Evolutionary conservation across 2,888 invertebrate species (phyloP).

Genomic region (Orthosia incerta): DNA sequence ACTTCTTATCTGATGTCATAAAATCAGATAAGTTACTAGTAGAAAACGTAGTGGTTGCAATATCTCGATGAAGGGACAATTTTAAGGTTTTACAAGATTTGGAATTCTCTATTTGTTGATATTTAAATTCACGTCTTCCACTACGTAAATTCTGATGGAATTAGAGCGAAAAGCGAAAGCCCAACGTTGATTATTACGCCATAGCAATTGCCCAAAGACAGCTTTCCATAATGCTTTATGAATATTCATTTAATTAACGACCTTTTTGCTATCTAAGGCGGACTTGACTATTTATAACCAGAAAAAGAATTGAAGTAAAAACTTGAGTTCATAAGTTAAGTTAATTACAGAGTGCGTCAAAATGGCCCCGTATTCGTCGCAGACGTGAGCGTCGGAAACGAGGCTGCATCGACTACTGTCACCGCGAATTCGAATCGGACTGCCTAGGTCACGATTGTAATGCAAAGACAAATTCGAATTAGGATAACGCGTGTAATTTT

Average conservation of each 20-base stretch:
- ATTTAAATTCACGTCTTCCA: slow-evolving; percentile 8
- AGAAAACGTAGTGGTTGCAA: slow-evolving; percentile 5
- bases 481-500: slow-evolving; percentile 49
- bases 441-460: slow-evolving; percentile 64
- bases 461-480: slow-evolving; percentile 57
- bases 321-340: slow-evolving; percentile 64
- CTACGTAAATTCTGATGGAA: slow-evolving; percentile 12
- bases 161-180: slow-evolving; percentile 8
- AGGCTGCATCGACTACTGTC: slow-evolving; percentile 65
- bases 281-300: slow-evolving; percentile 68
- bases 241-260: slow-evolving; percentile 60
- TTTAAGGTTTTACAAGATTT: not conserved
- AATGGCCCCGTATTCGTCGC: slow-evolving; percentile 68
- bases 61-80: not conserved
- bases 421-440: slow-evolving; percentile 63
- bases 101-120: slow-evolving; percentile 5
- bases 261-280: slow-evolving; percentile 52
- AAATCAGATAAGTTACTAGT: slow-evolving; percentile 34
- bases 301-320: slow-evolving; percentile 67
- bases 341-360: slow-evolving; percentile 76
- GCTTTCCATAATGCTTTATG: slow-evolving; percentile 41
- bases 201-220: slow-evolving; percentile 22
- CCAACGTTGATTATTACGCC: slow-evolving; percentile 3
- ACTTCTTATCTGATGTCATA: slow-evolving; percentile 40
- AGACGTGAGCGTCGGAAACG: slow-evolving; percentile 66